A percentile compares a stretch with the other conserved stretches of the same genome.
Conservation (phyloP, 2,888 invertebrate species). For the Thecophora atra region DNA sequence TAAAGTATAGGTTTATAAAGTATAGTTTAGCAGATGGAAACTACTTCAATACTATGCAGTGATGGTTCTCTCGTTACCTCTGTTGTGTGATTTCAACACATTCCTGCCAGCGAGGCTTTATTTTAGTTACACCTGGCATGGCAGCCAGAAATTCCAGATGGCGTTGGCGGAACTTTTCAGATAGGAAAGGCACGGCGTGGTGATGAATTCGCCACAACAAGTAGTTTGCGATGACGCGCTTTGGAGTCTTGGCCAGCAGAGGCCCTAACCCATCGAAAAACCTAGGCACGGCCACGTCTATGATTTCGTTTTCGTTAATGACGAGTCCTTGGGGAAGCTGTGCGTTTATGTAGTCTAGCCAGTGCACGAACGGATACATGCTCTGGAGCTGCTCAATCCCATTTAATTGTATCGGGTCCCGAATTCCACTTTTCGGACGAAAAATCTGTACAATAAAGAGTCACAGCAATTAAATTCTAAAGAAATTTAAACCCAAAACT, state of each 20-base stretch:
- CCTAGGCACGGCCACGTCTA: conserved; percentile 86
- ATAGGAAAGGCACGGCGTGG: conserved; percentile 82
- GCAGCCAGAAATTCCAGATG: conserved; percentile 84
- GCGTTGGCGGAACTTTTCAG: conserved; percentile 78
- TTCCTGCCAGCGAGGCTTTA: conserved; percentile 91
- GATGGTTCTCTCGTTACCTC: too few relatives aligned
- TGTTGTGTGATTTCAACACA: conserved; percentile 71
- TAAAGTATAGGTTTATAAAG: too few relatives aligned
- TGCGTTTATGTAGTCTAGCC: conserved; percentile 81
- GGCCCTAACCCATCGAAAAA: conserved; percentile 81
- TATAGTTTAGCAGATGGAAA: too few relatives aligned
- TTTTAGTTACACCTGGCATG: conserved; percentile 83
- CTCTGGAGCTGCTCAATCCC: conserved; percentile 79
- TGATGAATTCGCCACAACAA: conserved; percentile 91
- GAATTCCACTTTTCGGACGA: conserved; percentile 68
- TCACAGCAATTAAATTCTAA: not conserved
- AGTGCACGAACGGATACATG: conserved; percentile 72
- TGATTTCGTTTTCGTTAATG: conserved; percentile 75
- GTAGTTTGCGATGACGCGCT: conserved; percentile 84
- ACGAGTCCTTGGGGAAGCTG: conserved; percentile 74
- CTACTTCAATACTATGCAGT: too few relatives aligned
- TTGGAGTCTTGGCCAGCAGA: conserved; percentile 70
- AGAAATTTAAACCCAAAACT: not conserved
- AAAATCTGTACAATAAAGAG: conserved; percentile 72
- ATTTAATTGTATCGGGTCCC: conserved; percentile 89